Conservation (phyloP, 2,797 vertebrate genomes). For the Paramormyrops hopkinsi region DNA sequence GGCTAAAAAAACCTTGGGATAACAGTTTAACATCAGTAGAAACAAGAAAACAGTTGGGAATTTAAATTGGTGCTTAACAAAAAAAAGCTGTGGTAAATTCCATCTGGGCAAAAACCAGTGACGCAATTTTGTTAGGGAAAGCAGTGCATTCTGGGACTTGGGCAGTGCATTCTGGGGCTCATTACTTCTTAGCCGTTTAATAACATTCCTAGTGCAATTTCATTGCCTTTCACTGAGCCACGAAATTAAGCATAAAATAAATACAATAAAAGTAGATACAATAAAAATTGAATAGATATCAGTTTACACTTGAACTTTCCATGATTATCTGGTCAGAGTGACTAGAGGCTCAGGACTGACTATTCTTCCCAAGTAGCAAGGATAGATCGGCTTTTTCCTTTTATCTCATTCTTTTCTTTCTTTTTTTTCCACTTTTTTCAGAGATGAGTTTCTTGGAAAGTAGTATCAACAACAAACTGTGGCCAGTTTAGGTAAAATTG, state of each 20-base stretch:
- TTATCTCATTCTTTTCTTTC: not conserved
- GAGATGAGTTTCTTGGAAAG: not conserved
- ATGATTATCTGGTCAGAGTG: not conserved
- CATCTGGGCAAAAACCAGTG: not conserved
- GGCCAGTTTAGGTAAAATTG: not conserved
- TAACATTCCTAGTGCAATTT: constrained; percentile 16
- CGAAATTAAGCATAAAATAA: constrained; percentile 17
- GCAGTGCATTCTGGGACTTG: not conserved
- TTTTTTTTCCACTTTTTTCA: not conserved
- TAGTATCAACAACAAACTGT: not conserved
- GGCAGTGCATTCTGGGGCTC: not conserved
- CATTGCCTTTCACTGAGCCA: not conserved
- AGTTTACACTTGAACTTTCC: not conserved
- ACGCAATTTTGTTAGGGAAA: not conserved
- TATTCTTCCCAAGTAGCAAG: not conserved
- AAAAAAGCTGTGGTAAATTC: not conserved
- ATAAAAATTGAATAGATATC: not conserved
- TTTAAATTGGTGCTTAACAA: not conserved
- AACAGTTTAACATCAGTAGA: not conserved
- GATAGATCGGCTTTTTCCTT: not conserved
- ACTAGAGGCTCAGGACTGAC: not conserved
- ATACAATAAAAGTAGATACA: not conserved
- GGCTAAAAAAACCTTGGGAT: constrained; percentile 20
- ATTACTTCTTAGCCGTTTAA: not conserved
- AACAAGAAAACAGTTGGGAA: not conserved